Evolutionary conservation across 1,140 invertebrate genomes (phyloP).

Genomic region (Formica exsecta): DNA sequence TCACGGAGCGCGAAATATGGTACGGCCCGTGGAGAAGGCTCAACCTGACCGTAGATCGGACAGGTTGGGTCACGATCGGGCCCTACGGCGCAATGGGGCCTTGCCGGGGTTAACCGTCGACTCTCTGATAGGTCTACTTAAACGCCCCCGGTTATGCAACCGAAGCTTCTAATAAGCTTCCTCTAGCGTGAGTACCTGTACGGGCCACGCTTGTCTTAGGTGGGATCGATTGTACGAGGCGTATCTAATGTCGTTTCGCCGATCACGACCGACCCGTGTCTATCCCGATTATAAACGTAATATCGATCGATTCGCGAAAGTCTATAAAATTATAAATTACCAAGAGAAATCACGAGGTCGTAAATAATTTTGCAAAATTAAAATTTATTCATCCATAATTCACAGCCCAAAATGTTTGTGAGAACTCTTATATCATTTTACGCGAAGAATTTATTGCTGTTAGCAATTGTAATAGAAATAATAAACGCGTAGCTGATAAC

Average conservation of each 20-base stretch:
- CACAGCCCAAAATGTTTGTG: not conserved
- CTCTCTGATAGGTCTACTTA: constrained; percentile 75
- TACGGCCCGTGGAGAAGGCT: constrained; percentile 74
- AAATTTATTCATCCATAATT: constrained; percentile 40
- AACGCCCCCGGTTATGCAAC: constrained; percentile 78
- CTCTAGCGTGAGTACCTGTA: constrained; percentile 72
- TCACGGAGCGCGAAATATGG: constrained; percentile 80
- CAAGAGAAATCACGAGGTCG: not conserved
- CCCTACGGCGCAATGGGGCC: constrained; percentile 73
- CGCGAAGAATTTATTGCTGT: constrained; percentile 8
- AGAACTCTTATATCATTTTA: constrained; percentile 21
- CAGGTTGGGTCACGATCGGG: constrained; percentile 84
- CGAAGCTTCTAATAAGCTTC: constrained; percentile 77
- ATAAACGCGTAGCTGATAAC: not conserved
- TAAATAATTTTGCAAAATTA: not conserved
- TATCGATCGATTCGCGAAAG: constrained; percentile 24
- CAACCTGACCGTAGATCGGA: constrained; percentile 80
- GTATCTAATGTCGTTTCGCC: constrained; percentile 46
- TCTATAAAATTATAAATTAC: constrained; percentile 10
- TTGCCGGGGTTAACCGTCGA: constrained; percentile 72
- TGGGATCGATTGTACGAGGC: constrained; percentile 54
- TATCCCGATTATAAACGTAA: constrained; percentile 31
- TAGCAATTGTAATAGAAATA: constrained; percentile 30
- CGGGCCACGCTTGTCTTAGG: constrained; percentile 60
- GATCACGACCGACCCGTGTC: constrained; percentile 64